Evolutionary conservation across 2,888 invertebrate species (phyloP).

Genomic region (Pterostichus madidus): DNA sequence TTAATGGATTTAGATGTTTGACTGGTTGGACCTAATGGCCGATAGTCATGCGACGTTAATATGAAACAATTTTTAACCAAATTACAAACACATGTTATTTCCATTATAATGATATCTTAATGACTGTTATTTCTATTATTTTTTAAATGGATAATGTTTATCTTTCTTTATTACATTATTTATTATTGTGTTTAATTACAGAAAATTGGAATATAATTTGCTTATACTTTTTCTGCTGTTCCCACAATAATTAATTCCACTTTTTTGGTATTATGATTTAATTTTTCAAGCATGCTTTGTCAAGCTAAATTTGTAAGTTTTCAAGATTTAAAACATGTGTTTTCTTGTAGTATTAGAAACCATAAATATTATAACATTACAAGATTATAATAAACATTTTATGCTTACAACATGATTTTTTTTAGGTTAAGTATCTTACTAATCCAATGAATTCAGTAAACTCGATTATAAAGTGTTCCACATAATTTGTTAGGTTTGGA

Average conservation of each 20-base stretch:
- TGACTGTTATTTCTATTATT: constrained; percentile 45
- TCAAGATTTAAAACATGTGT: constrained; percentile 25
- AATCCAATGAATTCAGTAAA: no score
- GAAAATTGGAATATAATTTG: constrained; percentile 33
- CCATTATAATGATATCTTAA: constrained; percentile 38
- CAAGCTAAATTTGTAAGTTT: constrained; percentile 18
- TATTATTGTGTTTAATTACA: constrained; percentile 37
- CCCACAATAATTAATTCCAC: background rate
- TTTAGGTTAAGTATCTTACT: no score
- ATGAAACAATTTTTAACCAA: constrained; percentile 43
- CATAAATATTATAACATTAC: constrained; percentile 24
- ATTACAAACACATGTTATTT: constrained; percentile 56
- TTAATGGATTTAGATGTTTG: constrained; percentile 65
- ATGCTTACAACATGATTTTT: constrained; percentile 13
- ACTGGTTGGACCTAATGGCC: constrained; percentile 36
- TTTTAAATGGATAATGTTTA: constrained; percentile 39
- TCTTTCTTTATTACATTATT: constrained; percentile 3
- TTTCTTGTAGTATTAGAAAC: constrained; percentile 32
- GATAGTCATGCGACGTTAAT: constrained; percentile 52
- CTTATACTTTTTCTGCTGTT: background rate
- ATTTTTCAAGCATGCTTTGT: no score
- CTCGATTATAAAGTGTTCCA: no score
- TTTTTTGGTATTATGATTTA: no score
- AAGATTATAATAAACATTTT: background rate
- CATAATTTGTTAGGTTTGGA: no score